These are phyloP conservation scores for Leptinotarsa rubiginosa DNA, from an alignment of 2,888 invertebrate genomes.

Conservation along the genomic window DNA sequence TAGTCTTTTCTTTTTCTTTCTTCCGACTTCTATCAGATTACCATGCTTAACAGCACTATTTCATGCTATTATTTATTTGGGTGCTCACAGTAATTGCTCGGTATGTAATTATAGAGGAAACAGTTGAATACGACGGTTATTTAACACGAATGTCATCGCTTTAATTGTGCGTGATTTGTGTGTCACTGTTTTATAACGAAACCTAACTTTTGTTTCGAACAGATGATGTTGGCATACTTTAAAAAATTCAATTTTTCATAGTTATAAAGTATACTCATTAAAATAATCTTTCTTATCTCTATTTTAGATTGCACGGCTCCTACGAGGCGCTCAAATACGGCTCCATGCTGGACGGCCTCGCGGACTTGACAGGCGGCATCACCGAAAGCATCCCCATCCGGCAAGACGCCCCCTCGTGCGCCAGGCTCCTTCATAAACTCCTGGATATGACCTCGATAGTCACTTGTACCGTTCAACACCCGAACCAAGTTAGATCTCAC, in stretches of 20 bases:
- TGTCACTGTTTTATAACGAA: background rate
- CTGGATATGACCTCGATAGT: conserved; percentile 87
- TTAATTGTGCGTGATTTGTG: background rate
- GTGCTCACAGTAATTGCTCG: background rate
- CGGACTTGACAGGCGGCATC: conserved; percentile 90
- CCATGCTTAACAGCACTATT: background rate
- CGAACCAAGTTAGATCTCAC: conserved; percentile 63
- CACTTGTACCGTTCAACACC: conserved; percentile 78
- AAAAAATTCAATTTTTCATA: too few relatives aligned
- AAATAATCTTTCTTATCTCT: background rate
- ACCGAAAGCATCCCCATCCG: conserved; percentile 83
- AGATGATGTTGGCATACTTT: too few relatives aligned
- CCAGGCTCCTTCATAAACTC: conserved; percentile 75
- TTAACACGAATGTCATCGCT: conserved; percentile 4
- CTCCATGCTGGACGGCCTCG: conserved; percentile 87
- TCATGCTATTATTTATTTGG: conserved; percentile 6
- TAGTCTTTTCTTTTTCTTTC: background rate
- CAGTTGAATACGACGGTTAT: background rate
- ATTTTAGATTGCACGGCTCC: conserved; percentile 85
- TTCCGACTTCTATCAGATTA: background rate
- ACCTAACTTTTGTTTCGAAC: background rate
- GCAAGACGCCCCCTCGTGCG: conserved; percentile 77
- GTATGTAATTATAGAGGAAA: background rate
- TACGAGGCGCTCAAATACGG: conserved; percentile 94
- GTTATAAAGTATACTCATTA: background rate